A percentile compares a stretch with the other conserved stretches of the same genome.
These are phyloP conservation scores for Sebastes nivosus DNA, from an alignment of 2,797 vertebrate genomes.

Conservation along the genomic window DNA sequence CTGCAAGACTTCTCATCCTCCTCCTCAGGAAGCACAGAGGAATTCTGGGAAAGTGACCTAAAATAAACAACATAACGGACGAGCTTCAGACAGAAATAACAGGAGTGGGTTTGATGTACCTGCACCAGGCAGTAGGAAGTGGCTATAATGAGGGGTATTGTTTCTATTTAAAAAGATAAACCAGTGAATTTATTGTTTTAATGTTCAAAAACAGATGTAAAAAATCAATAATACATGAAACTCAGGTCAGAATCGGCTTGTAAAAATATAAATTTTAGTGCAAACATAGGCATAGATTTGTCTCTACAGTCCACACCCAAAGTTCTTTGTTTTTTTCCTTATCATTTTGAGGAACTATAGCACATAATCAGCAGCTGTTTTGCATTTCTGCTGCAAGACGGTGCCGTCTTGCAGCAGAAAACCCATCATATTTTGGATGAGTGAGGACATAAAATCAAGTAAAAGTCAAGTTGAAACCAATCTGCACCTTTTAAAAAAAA, in stretches of 20 bases:
- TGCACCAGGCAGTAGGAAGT: background rate
- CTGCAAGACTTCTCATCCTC: conserved; percentile 93
- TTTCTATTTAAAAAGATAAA: background rate
- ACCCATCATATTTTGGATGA: background rate
- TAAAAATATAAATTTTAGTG: too few relatives aligned
- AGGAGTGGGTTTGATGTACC: background rate
- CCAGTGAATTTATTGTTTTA: too few relatives aligned
- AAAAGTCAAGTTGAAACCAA: background rate
- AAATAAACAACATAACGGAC: conserved; percentile 15
- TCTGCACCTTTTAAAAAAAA: background rate
- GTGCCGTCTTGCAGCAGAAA: background rate
- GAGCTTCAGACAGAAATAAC: conserved; percentile 17
- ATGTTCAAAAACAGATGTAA: too few relatives aligned
- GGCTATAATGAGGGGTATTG: background rate
- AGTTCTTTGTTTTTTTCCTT: background rate
- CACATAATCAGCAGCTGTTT: background rate
- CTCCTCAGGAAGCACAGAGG: conserved; percentile 92
- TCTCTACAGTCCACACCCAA: too few relatives aligned
- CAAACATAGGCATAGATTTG: too few relatives aligned
- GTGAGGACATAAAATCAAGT: background rate
- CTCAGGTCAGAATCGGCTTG: too few relatives aligned
- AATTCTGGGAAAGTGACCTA: conserved; percentile 94
- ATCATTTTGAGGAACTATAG: background rate
- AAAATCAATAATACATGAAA: too few relatives aligned
- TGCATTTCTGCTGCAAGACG: background rate